Conservation (phyloP, 2,888 invertebrate species). For the Orchesella flavescens region DNA sequence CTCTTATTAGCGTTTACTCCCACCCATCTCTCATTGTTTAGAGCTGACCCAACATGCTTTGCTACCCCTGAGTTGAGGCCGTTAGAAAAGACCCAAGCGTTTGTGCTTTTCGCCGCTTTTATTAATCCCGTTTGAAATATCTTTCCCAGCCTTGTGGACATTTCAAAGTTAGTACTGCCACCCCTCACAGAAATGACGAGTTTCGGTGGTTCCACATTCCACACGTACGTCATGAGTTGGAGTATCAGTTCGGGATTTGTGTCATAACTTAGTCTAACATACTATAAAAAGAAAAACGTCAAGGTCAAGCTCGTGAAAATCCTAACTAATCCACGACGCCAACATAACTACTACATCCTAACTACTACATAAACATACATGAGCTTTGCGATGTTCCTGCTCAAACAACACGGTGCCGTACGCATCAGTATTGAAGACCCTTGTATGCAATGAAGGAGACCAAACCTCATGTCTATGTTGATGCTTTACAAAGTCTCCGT, state of each 20-base stretch:
- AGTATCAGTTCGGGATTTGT: conserved; percentile 94
- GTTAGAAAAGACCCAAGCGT: conserved; percentile 98
- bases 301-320: not conserved
- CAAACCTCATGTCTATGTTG: conserved; percentile 38
- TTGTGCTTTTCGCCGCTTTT: conserved; percentile 97
- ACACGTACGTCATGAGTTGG: conserved; percentile 93
- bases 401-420: conserved; percentile 99
- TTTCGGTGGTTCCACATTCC: conserved; percentile 96
- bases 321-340: too few species aligned
- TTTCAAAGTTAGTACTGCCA: conserved; percentile 97
- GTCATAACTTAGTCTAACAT: conserved; percentile 94
- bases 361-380: conserved; percentile 78
- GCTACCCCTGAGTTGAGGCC: conserved; percentile 84
- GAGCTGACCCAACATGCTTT: conserved; percentile 95
- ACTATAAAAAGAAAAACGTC: conserved; percentile 79
- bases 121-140: conserved; percentile 94
- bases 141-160: conserved; percentile 90
- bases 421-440: conserved; percentile 85
- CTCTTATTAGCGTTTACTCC: conserved; percentile 82
- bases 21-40: conserved; percentile 82
- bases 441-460: conserved; percentile 83
- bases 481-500: conserved; percentile 43
- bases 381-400: conserved; percentile 96
- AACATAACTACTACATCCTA: not conserved
- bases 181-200: conserved; percentile 98